phyloP scores from a whole-genome alignment of 2,797 vertebrate species.

The Lepilemur septentrionalis region DNA sequence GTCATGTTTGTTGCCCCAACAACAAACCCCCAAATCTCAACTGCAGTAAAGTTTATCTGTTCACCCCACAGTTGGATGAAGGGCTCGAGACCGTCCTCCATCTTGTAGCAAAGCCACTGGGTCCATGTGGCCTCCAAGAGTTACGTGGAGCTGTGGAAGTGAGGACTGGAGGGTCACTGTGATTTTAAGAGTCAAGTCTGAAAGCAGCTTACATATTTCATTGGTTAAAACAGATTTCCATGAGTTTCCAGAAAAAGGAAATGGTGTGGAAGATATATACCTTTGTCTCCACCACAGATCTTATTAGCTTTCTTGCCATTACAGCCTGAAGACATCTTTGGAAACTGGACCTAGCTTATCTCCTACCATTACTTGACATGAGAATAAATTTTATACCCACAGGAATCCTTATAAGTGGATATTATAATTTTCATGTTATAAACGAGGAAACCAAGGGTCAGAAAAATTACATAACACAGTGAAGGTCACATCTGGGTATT shows the following conservation, averaged over 20 bases:
- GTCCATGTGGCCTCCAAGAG: not conserved
- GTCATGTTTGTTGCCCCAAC: not conserved
- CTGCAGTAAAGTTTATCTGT: not conserved
- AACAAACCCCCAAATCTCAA: not conserved
- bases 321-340: not conserved
- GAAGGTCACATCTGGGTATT: not conserved
- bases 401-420: not conserved
- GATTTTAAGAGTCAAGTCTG: not conserved
- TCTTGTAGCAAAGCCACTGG: not conserved
- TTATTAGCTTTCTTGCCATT: not conserved
- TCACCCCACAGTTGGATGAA: not conserved
- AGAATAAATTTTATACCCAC: not conserved
- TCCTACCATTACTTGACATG: not conserved
- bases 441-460: not conserved
- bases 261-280: not conserved
- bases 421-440: not conserved
- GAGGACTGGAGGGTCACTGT: not conserved
- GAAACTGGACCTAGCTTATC: not conserved
- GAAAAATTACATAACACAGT: not conserved
- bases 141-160: not conserved
- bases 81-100: not conserved
- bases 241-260: not conserved
- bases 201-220: not conserved
- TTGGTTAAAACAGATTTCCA: not conserved
- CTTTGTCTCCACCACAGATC: not conserved